phyloP scores from a whole-genome alignment of 2,888 invertebrate species.

The Cataglyphis cursor region DNA sequence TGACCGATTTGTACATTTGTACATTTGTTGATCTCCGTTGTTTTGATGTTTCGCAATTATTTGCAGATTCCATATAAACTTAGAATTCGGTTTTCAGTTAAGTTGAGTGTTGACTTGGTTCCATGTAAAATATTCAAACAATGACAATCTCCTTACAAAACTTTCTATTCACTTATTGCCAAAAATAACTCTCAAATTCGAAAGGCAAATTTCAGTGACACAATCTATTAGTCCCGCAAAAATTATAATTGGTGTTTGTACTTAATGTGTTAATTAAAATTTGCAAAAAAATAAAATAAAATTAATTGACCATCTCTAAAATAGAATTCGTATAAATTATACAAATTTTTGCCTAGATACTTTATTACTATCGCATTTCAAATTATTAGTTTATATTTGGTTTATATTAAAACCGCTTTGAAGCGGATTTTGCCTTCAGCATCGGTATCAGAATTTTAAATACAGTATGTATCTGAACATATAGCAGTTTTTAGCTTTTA shows the following conservation, averaged over 20 bases:
- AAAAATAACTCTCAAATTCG: neutral
- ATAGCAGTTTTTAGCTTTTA: neutral
- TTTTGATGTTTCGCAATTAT: conserved; percentile 6
- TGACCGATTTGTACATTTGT: neutral
- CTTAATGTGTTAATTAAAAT: neutral
- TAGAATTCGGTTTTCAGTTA: neutral
- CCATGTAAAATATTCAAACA: neutral
- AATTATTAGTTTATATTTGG: neutral
- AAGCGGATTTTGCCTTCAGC: neutral
- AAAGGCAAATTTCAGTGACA: neutral
- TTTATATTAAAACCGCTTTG: neutral
- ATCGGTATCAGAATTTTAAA: neutral
- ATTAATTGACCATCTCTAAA: neutral
- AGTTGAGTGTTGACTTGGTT: neutral
- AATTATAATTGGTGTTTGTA: neutral
- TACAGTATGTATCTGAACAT: neutral
- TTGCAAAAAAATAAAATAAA: neutral
- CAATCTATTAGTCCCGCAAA: neutral
- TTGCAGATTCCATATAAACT: neutral
- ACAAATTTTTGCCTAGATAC: neutral
- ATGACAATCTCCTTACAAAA: neutral
- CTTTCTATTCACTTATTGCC: too few relatives aligned
- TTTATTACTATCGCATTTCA: neutral
- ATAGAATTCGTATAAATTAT: neutral
- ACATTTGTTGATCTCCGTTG: neutral